Percentiles rank a stretch among this genome's conserved stretches.
These are phyloP conservation scores for Telenomus remus DNA, from an alignment of 1,140 invertebrate genomes.

Conservation along the genomic window DNA sequence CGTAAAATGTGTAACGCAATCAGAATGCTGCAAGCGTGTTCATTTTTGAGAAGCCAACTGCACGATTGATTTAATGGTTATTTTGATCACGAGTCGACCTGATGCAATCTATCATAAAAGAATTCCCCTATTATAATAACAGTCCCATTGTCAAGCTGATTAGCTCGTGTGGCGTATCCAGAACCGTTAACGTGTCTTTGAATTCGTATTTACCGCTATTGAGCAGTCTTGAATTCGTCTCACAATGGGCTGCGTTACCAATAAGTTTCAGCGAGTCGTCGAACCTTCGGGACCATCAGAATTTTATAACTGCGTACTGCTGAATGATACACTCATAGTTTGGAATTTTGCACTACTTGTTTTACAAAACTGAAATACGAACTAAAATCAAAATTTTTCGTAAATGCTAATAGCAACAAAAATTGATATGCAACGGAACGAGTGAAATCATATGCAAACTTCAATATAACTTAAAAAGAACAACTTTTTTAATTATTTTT, in stretches of 20 bases:
- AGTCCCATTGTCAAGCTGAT: conserved; percentile 48
- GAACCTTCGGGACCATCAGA: conserved; percentile 39
- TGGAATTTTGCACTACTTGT: too few relatives aligned
- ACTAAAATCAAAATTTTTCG: too few relatives aligned
- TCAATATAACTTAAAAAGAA: too few relatives aligned
- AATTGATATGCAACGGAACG: too few relatives aligned
- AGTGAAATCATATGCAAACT: too few relatives aligned
- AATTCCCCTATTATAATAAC: conserved; percentile 45
- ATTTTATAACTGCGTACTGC: conserved; percentile 26
- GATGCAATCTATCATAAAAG: conserved; percentile 46
- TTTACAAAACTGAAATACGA: too few relatives aligned
- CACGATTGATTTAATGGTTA: conserved; percentile 34
- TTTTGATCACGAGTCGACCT: conserved; percentile 34
- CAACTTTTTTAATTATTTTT: too few relatives aligned
- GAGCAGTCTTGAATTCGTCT: conserved; percentile 42
- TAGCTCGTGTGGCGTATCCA: conserved; percentile 41
- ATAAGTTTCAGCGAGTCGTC: conserved; percentile 44
- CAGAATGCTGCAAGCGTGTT: too few relatives aligned
- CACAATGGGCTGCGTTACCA: conserved; percentile 27
- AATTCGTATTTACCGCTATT: conserved; percentile 52
- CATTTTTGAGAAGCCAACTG: conserved; percentile 8
- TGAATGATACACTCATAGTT: not conserved
- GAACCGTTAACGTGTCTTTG: conserved; percentile 56
- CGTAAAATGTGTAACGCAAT: too few relatives aligned
- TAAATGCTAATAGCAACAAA: too few relatives aligned